A percentile compares a stretch with the other conserved stretches of the same genome.
phyloP scores from a whole-genome alignment of 2,797 vertebrate genomes.

The Notoglanidium macrostoma region DNA sequence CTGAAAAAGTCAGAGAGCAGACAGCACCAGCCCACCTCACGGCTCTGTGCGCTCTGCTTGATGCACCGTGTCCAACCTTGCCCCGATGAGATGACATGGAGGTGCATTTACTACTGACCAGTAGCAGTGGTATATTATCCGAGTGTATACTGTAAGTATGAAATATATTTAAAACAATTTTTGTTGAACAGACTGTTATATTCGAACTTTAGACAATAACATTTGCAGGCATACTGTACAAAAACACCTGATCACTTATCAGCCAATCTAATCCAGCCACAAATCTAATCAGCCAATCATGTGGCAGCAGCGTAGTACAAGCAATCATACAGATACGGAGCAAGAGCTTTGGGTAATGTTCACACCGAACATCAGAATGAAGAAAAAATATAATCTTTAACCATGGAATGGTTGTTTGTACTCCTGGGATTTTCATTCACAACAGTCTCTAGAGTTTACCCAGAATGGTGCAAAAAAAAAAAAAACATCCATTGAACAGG shows the following conservation, averaged over 20 bases:
- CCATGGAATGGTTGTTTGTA: background rate
- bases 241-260: too few species aligned
- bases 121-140: background rate
- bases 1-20: slow-evolving; percentile 39
- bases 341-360: background rate
- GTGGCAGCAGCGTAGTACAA: background rate
- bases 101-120: slow-evolving; percentile 32
- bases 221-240: background rate
- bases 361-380: background rate
- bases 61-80: slow-evolving; percentile 47
- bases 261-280: too few species aligned
- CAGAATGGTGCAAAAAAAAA: background rate
- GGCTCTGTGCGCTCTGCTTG: slow-evolving; percentile 34
- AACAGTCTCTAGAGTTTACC: background rate
- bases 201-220: background rate
- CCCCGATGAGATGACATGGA: slow-evolving; percentile 34
- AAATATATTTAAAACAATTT: background rate
- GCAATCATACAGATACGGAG: background rate
- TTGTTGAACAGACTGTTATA: background rate
- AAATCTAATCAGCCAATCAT: background rate
- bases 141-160: background rate
- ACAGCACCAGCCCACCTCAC: slow-evolving; percentile 29
- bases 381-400: background rate
- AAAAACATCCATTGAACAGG: too few species aligned
- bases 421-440: slow-evolving; percentile 1